Percentiles rank a stretch among this genome's conserved stretches.
Evolutionary conservation across 2,113 vertebrate genomes (phyloP).

Genomic region (Erpornis zantholeuca): DNA sequence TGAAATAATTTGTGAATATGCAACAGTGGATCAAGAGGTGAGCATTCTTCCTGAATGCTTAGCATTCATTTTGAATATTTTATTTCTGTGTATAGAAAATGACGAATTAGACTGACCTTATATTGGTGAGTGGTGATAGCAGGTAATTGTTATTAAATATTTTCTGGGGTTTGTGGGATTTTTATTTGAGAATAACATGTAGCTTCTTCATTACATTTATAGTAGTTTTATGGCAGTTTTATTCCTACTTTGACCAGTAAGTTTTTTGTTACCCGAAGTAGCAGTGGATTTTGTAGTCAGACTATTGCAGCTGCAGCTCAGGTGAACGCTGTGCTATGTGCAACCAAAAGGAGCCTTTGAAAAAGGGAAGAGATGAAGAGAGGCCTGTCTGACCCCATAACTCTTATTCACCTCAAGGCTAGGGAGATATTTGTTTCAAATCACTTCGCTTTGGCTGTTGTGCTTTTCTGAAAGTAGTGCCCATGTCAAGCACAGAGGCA

Average conservation of each 20-base stretch:
- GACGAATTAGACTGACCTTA: not conserved
- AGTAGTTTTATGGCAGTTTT: not conserved
- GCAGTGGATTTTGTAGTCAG: not conserved
- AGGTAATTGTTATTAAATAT: not conserved
- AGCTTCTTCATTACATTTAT: not conserved
- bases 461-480: not conserved
- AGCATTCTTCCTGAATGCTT: not conserved
- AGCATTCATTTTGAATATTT: not conserved
- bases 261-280: not conserved
- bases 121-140: not conserved
- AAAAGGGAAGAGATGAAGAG: not conserved
- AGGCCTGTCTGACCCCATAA: not conserved
- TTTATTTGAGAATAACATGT: not conserved
- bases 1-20: conserved; percentile 68
- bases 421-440: not conserved
- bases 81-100: not conserved
- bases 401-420: not conserved
- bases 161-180: not conserved
- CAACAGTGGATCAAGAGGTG: conserved; percentile 69
- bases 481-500: not conserved
- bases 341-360: not conserved
- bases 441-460: not conserved
- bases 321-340: not conserved
- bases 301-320: not conserved
- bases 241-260: not conserved